Evolutionary conservation across 2,797 vertebrate genomes (phyloP).

Genomic region (Platyrinchus mystaceus): DNA sequence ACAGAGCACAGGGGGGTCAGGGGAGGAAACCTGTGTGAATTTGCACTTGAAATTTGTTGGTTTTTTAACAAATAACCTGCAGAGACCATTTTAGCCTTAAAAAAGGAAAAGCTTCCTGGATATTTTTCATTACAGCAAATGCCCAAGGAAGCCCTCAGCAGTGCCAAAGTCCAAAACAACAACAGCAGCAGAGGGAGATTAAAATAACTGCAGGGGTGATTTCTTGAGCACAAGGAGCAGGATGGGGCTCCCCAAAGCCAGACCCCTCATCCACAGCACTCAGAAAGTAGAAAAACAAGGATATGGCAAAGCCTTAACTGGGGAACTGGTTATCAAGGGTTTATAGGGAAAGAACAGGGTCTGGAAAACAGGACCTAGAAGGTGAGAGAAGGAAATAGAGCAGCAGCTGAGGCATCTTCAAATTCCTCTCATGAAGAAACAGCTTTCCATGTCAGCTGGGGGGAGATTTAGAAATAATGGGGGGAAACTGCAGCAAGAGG

Average conservation of each 20-base stretch:
- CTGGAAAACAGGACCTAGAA: not conserved
- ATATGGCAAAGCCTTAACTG: not conserved
- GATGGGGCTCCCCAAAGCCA: not conserved
- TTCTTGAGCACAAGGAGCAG: not conserved
- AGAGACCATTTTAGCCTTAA: not conserved
- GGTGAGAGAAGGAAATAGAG: not conserved
- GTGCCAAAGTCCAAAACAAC: not conserved
- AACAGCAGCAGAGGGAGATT: not conserved
- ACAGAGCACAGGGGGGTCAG: accelerated
- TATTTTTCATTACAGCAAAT: not conserved
- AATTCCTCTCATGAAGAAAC: not conserved
- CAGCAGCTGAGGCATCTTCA: not conserved
- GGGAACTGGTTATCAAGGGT: not conserved
- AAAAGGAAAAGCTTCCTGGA: not conserved
- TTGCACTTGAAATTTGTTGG: not conserved
- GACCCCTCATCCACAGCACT: not conserved
- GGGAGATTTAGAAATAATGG: not conserved
- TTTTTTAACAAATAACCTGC: not conserved
- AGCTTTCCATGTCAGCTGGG: not conserved
- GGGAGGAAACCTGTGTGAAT: accelerated
- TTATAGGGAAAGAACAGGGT: not conserved
- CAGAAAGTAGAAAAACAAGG: not conserved
- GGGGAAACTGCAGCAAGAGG: not conserved
- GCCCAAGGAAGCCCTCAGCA: not conserved
- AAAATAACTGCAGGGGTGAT: not conserved